Evolutionary conservation across 1,140 invertebrate species (phyloP).

Genomic region (Pogonomyrmex barbatus): DNA sequence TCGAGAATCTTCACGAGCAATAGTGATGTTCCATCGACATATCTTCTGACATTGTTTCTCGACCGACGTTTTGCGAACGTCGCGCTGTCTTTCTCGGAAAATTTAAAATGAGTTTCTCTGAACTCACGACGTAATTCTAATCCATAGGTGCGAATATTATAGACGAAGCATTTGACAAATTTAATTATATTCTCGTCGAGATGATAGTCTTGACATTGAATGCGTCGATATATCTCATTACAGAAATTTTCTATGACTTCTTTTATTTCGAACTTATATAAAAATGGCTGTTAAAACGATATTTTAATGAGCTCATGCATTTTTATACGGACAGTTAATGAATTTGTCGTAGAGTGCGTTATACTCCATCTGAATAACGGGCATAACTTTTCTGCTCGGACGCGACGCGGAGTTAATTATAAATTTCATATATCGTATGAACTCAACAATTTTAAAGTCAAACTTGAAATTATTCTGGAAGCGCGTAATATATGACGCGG

Average conservation of each 20-base stretch:
- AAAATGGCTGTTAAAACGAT: background rate
- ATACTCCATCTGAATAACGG: constrained; percentile 23
- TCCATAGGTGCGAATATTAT: background rate
- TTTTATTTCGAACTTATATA: background rate
- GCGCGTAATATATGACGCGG: constrained; percentile 17
- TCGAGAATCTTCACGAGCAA: constrained; percentile 21
- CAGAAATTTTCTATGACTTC: background rate
- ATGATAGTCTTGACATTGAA: background rate
- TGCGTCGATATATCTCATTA: background rate
- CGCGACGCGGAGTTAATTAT: constrained; percentile 38
- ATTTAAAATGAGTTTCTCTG: constrained; percentile 9
- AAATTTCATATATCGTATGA: constrained; percentile 54
- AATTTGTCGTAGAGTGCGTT: constrained; percentile 22
- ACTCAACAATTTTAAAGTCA: constrained; percentile 61
- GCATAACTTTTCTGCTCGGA: constrained; percentile 29
- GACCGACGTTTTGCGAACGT: constrained; percentile 12
- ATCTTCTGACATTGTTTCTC: constrained; percentile 22
- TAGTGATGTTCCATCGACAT: constrained; percentile 46
- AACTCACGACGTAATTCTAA: constrained; percentile 4
- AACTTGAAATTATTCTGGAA: constrained; percentile 55
- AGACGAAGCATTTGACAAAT: background rate
- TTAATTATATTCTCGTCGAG: background rate
- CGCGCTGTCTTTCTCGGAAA: background rate
- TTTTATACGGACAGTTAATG: constrained; percentile 25
- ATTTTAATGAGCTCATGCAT: background rate